Base-by-base conservation (phyloP, 2,888 invertebrate species). In the Polydrusus pterygomalis region DNA sequence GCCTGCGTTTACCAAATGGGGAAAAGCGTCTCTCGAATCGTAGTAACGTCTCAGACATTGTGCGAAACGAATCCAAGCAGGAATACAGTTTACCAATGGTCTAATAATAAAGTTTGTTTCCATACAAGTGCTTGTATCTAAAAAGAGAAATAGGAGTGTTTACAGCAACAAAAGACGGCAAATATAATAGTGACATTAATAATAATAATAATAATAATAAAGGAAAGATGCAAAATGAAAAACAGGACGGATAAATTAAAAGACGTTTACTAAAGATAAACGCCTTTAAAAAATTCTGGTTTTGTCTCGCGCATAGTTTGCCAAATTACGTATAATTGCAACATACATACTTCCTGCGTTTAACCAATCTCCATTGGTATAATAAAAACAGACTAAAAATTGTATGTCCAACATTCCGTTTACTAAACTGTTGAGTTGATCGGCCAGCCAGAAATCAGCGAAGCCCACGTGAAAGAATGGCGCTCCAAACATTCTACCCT, bases 381-480 rank as follows among this genome's bases (percentile, higher is more conserved):
- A 88, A 84, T 95, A 96, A 86, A 94, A 95, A 85, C 96, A 96
- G 73, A 93, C 87, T 72, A 95, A 90, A 86, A 93, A 96, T 83
- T 96, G 94, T 80, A 95, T 91, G 86, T 96, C 96, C 75, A 94
- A 87, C 79, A 96, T 90, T 0, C 93, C 93, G 1, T 92, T 92
- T 6, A 91, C 93, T 74, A 96, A 89, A 83, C 95, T 95, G 85
- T 95, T 96, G 51, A 95, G 86, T 86, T 95, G 95, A 89, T 95
- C 95, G 13, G 94, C 95, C 82, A 95, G 91, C 95, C 95, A 95
- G 89, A 95, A 95, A 87, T 95, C 95, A 77, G 95, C 95, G 86
- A 95, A 95, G 62, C 92, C 92, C 0, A 95, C 95, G 84, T 92
- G 92, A 83, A 93, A 93, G 82, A 94, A 94, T 18, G 95, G 95